phyloP scores from a whole-genome alignment of 2,113 vertebrate species.

The Hystrix cristata region DNA sequence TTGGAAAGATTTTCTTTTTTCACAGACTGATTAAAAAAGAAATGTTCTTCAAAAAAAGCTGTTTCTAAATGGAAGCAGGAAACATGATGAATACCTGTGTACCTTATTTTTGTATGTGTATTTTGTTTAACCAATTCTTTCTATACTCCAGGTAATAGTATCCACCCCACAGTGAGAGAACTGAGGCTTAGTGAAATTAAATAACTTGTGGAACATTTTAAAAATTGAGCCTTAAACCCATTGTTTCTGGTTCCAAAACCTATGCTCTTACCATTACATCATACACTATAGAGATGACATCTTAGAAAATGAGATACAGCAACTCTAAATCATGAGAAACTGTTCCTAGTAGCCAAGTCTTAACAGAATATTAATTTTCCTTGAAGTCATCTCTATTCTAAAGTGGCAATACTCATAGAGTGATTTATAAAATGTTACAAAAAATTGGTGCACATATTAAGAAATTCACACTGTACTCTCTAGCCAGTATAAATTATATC shows the following conservation, averaged over 20 bases:
- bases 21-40: neutral
- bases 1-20: neutral
- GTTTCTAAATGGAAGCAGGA: neutral
- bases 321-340: constrained; percentile 7
- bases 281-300: neutral
- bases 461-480: neutral
- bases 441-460: neutral
- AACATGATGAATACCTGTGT: neutral
- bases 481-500: neutral
- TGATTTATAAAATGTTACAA: constrained; percentile 11
- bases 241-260: neutral
- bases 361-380: neutral
- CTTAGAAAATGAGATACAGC: neutral
- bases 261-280: neutral
- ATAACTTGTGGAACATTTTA: neutral
- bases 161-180: neutral
- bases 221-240: neutral
- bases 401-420: neutral
- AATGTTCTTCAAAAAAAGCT: neutral
- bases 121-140: neutral
- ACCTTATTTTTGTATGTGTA: neutral
- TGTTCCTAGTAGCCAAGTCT: neutral
- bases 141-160: neutral
- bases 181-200: neutral
- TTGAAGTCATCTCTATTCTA: constrained; percentile 3